Evolutionary conservation across 2,888 invertebrate genomes (phyloP).

Genomic region (Cancer borealis): DNA sequence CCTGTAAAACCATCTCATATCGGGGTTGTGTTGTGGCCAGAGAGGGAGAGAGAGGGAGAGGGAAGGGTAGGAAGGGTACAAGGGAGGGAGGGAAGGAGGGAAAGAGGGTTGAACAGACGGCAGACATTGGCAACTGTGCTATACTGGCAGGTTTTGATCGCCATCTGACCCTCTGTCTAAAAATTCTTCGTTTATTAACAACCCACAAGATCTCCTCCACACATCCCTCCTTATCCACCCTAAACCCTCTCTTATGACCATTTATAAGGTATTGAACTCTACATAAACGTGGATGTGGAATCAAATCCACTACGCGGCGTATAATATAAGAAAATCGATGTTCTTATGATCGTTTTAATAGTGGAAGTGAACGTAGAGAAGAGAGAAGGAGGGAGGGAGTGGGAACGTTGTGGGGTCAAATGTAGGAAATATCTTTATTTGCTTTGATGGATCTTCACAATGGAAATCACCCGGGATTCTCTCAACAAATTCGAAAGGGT

Average conservation of each 20-base stretch:
- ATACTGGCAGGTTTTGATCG: neutral
- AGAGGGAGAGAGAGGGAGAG: neutral
- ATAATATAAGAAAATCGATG: neutral
- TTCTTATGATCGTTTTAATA: neutral
- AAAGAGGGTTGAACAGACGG: neutral
- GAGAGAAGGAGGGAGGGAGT: neutral
- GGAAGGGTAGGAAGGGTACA: neutral
- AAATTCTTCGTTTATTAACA: neutral
- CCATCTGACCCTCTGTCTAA: neutral
- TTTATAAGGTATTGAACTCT: neutral
- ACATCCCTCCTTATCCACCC: neutral
- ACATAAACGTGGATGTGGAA: neutral
- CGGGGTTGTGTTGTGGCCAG: neutral
- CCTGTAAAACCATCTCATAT: neutral
- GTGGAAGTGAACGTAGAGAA: neutral
- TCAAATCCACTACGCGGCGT: neutral
- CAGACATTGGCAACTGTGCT: slow-evolving; percentile 26
- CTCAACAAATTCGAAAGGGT: slow-evolving; percentile 71
- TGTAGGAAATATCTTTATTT: slow-evolving; percentile 69
- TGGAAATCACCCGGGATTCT: slow-evolving; percentile 69
- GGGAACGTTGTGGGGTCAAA: slow-evolving; percentile 54
- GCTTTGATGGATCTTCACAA: slow-evolving; percentile 66
- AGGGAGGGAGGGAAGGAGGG: neutral
- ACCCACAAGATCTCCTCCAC: neutral
- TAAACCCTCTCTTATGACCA: neutral